These are phyloP conservation scores for Epizoanthus stellaris DNA, from an alignment of 92 coral and sea anemone genomes.

Conservation along the genomic window DNA sequence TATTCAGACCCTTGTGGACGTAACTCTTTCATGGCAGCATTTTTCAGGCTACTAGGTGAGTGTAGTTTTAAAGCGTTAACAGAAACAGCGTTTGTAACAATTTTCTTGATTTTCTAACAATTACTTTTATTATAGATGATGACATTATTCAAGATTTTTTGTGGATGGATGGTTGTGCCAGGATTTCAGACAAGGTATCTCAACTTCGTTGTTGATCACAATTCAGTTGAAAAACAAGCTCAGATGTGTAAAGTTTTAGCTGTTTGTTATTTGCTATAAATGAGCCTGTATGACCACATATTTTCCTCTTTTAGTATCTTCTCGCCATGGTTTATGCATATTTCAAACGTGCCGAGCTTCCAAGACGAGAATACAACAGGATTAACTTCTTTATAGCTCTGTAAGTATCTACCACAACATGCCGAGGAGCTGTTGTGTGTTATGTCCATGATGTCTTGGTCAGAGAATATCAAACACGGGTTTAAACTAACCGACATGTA, in stretches of 20 bases:
- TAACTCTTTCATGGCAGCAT: conserved; percentile 92
- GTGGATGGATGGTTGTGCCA: conserved; percentile 99
- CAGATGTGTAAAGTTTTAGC: background rate
- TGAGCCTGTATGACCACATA: background rate
- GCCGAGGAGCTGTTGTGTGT: background rate
- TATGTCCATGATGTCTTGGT: background rate
- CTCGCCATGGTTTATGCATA: conserved; percentile 98
- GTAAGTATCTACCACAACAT: conserved; percentile 66
- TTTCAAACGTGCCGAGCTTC: conserved; percentile 91
- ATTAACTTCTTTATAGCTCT: conserved; percentile 94
- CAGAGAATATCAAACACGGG: background rate
- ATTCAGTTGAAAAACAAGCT: background rate
- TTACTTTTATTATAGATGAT: conserved; percentile 71
- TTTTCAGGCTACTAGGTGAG: conserved; percentile 94
- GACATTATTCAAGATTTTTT: conserved; percentile 96
- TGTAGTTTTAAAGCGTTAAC: background rate
- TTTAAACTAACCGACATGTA: no score
- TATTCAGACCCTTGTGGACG: conserved; percentile 74
- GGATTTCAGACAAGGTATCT: conserved; percentile 94
- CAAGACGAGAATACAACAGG: conserved; percentile 92
- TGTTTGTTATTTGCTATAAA: background rate
- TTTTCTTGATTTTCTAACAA: background rate
- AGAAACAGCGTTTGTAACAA: background rate
- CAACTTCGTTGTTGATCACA: background rate
- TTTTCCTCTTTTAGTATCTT: conserved; percentile 72